These are phyloP conservation scores for Lateolabrax maculatus DNA, from an alignment of 2,797 vertebrate genomes.

Conservation along the genomic window DNA sequence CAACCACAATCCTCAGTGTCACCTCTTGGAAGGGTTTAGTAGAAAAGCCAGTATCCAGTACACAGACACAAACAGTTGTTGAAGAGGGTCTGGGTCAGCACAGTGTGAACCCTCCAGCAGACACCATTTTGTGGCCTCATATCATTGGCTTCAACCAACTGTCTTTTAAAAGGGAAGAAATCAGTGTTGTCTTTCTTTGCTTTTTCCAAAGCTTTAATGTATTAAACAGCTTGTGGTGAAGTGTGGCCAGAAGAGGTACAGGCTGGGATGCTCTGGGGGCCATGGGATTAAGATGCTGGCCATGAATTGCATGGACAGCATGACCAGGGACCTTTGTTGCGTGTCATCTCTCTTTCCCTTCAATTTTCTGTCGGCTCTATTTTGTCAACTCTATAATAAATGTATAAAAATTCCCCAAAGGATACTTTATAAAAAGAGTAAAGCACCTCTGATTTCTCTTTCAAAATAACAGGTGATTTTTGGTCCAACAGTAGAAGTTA, in stretches of 20 bases:
- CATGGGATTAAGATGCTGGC: too few species aligned
- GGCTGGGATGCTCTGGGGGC: neutral
- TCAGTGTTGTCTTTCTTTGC: neutral
- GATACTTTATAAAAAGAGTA: too few species aligned
- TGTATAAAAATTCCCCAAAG: too few species aligned
- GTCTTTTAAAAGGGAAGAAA: neutral
- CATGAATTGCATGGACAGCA: too few species aligned
- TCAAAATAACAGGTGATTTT: too few species aligned
- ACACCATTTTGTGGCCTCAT: conserved; percentile 1
- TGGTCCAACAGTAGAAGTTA: too few species aligned
- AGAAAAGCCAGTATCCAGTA: neutral
- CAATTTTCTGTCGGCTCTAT: too few species aligned
- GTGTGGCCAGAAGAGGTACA: neutral
- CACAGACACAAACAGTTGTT: conserved; percentile 1
- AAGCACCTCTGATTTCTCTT: too few species aligned
- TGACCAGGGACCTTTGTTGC: too few species aligned
- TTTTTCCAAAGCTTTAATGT: neutral
- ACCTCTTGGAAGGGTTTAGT: neutral
- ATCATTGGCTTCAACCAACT: neutral
- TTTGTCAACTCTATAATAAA: too few species aligned
- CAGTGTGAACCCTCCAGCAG: conserved; percentile 2
- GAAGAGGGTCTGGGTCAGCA: neutral
- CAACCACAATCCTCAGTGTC: neutral
- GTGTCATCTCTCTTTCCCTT: too few species aligned
- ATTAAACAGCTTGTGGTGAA: neutral